These are phyloP conservation scores for Xylocampa areola DNA, from an alignment of 2,888 invertebrate species.

Conservation along the genomic window DNA sequence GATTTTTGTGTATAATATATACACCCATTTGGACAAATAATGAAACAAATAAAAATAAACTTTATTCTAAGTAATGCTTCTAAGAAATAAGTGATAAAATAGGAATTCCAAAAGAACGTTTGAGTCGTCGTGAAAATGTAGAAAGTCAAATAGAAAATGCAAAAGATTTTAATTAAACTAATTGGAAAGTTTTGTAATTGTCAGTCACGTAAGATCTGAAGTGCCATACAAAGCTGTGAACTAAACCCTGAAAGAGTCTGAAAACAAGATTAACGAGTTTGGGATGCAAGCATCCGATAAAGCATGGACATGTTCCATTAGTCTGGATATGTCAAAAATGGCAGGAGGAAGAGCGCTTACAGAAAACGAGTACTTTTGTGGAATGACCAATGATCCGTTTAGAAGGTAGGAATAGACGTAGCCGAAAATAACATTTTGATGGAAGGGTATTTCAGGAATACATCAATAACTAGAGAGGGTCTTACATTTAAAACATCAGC, in stretches of 20 bases:
- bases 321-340: conserved; percentile 49
- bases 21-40: too few relatives aligned
- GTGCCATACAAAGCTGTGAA: conserved; percentile 45
- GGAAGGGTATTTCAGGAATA: background rate
- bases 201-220: conserved; percentile 23
- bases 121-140: too few relatives aligned
- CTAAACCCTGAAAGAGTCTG: conserved; percentile 50
- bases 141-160: background rate
- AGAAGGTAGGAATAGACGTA: background rate
- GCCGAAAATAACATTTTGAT: background rate
- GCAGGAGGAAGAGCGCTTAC: conserved; percentile 21
- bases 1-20: too few relatives aligned
- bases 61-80: too few relatives aligned
- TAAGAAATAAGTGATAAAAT: too few relatives aligned
- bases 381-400: conserved; percentile 40
- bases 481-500: too few relatives aligned
- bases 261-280: conserved; percentile 56
- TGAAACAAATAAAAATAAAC: too few relatives aligned
- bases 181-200: conserved; percentile 10
- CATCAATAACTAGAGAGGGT: background rate
- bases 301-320: conserved; percentile 52
- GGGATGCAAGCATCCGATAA: conserved; percentile 36
- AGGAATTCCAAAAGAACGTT: conserved; percentile 15
- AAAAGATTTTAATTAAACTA: conserved; percentile 9
- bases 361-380: conserved; percentile 16